Base-by-base conservation (phyloP, 1,140 invertebrate genomes). In the Aphelenchoides avenae region DNA sequence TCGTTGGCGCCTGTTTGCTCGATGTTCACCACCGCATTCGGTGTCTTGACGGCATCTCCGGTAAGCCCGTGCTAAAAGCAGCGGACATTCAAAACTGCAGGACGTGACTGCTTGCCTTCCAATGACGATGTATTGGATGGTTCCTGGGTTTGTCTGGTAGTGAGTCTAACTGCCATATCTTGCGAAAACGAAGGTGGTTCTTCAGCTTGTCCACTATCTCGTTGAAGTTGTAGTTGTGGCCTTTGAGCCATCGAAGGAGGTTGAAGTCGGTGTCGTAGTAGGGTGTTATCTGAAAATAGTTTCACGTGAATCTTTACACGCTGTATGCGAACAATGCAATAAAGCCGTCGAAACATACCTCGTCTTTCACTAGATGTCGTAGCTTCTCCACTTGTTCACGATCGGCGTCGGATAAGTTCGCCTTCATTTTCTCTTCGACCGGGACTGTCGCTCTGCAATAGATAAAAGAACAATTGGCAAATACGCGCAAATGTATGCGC, bases 181-280 rank as follows among this genome's bases (percentile, higher is more conserved):
- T 11, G 64, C 57, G 34, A 36, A 60, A 29, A 31, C 31, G 15
- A 15, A 60, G 34, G 49, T 60, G 57, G 41, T 64, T 60, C 33
- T 48, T 60, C 13, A 72, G 31, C 41, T 70, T 71, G 3, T 64
- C 68, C 22, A 72, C 49, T 29, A 70, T 72, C 33, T 77, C 54
- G 15, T 56, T 60, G 29, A 77, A 31, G 30, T 75, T 75, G 44
- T 75, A 56, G 33, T 76, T 61, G 46, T 75, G 72, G 0, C 73
- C 73, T 49, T 71, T 60, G 5, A 75, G 60, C 73, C 73, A 75
- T n/a, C 73, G 71, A 34, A 75, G 63, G 15, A 75, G 47, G 37
- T 75, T 75, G 46, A 77, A 75, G 31, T 75, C 68, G 13, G 73
- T 75, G 44, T 75, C 73, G 40, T 75, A 75, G 34, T 76, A 75